phyloP scores from a whole-genome alignment of 2,797 vertebrate species.

The Cetoscarus ocellatus region DNA sequence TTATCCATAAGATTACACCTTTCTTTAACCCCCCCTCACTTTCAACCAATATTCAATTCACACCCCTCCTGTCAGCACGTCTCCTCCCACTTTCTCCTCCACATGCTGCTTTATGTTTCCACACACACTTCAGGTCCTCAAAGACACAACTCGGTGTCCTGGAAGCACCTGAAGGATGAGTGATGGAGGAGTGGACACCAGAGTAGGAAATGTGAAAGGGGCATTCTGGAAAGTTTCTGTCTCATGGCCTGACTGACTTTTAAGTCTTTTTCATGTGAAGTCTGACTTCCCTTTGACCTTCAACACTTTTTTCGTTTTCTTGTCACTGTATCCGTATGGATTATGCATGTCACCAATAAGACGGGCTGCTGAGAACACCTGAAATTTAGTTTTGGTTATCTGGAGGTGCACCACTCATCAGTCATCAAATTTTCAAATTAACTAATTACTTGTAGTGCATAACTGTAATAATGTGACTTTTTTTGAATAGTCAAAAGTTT shows the following conservation, averaged over 20 bases:
- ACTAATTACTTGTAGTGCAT: too few species aligned
- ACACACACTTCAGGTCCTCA: conserved; percentile 6
- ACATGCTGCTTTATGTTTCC: conserved; percentile 31
- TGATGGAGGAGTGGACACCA: conserved; percentile 32
- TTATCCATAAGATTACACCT: conserved; percentile 75
- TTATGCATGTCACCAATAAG: not conserved
- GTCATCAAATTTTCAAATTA: too few species aligned
- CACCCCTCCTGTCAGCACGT: conserved; percentile 35
- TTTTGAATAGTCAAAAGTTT: too few species aligned
- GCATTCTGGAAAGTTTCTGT: conserved; percentile 9
- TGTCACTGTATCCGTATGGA: conserved; percentile 8
- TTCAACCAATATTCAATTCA: conserved; percentile 69
- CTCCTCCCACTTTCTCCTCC: conserved; percentile 39
- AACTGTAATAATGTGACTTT: too few species aligned
- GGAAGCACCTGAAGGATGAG: conserved; percentile 53
- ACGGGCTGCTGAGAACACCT: not conserved
- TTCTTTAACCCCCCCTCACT: conserved; percentile 48
- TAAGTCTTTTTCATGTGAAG: not conserved
- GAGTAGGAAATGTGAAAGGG: too few species aligned
- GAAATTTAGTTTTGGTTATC: not conserved
- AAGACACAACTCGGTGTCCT: conserved; percentile 47
- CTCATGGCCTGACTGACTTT: conserved; percentile 18
- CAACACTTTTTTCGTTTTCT: not conserved
- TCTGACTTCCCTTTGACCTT: conserved; percentile 37
- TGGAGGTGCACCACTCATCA: too few species aligned